Evolutionary conservation across 2,113 vertebrate species (phyloP), one percentile per base, ranked within the genome.

Genomic region (Parotia lawesii): DNA sequence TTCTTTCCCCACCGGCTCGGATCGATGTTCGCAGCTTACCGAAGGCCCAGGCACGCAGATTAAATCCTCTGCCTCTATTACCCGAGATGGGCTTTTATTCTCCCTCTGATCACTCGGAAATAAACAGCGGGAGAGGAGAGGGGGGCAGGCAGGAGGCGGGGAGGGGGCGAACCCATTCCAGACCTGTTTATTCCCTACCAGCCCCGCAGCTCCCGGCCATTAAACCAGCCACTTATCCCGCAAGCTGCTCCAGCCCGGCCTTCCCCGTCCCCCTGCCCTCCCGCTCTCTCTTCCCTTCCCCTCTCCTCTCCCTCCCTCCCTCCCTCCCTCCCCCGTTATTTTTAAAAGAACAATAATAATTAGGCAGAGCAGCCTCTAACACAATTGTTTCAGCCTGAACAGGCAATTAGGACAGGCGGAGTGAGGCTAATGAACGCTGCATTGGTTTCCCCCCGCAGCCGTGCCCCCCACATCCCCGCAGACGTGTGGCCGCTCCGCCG

Each of bases 361-460:
- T 96, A 97, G 96, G 91, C 95, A 97, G 95, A 96, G 94, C 96
- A 96, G 96, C 94, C 95, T 97, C 95, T 97, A 97, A 97, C 96
- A 95, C 96, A 95, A 97, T 97, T 73, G 92, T 96, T 97, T 97
- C 96, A 97, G 97, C 97, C 95, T 96, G 94, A 97, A 22, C 96
- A 95, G 92, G 93, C 96, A 97, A 97, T 97, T 97, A 97, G 97
- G 96, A 92, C 97, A 97, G 96, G 93, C 96, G 71, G 95, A 90
- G 94, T 40, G 85, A 96, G 93, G 96, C 93, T 97, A 97, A 97
- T 96, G 95, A 97, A 91, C 47, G 85, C 93, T 94, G 95, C 96
- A 95, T 72, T 27, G 67, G 80, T 51, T 73, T 40, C 33, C 50
- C 79, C 70, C 60, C 7, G 57, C 44, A 15, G 75, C 44, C 77